These are phyloP conservation scores for Sebastes fasciatus DNA, from an alignment of 2,113 vertebrate genomes.

Conservation along the genomic window DNA sequence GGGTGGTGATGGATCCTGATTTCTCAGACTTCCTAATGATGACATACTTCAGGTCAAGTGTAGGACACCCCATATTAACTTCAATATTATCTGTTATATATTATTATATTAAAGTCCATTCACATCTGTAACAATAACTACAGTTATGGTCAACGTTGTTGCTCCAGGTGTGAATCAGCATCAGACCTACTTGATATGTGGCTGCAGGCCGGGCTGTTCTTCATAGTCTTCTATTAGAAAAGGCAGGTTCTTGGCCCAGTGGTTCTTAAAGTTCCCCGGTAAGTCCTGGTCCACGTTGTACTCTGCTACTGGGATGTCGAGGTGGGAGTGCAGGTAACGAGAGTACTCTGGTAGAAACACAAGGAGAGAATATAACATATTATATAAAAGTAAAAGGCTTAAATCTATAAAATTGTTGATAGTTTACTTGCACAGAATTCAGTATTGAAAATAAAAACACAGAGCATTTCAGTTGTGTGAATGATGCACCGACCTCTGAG, in stretches of 20 bases:
- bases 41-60: slow-evolving; percentile 1
- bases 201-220: slow-evolving; percentile 96
- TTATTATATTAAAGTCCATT: not conserved
- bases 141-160: not conserved
- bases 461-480: not conserved
- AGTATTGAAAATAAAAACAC: not conserved
- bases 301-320: slow-evolving; percentile 93
- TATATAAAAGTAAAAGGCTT: too few relatives aligned
- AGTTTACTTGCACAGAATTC: not conserved
- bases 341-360: slow-evolving; percentile 89
- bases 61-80: not conserved
- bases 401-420: not conserved
- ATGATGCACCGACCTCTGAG: slow-evolving; percentile 89
- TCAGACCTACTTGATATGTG: slow-evolving; percentile 93
- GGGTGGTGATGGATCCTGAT: not conserved
- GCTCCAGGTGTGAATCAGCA: not conserved
- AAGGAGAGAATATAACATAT: not conserved
- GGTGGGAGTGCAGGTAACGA: slow-evolving; percentile 95
- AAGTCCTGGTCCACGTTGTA: slow-evolving; percentile 94
- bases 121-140: not conserved
- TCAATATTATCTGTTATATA: not conserved
- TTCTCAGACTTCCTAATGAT: not conserved
- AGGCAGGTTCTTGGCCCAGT: slow-evolving; percentile 97
- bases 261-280: slow-evolving; percentile 96
- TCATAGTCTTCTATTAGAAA: slow-evolving; percentile 98